Conservation (phyloP, 2,888 invertebrate species). For the Synanthedon formicaeformis region DNA sequence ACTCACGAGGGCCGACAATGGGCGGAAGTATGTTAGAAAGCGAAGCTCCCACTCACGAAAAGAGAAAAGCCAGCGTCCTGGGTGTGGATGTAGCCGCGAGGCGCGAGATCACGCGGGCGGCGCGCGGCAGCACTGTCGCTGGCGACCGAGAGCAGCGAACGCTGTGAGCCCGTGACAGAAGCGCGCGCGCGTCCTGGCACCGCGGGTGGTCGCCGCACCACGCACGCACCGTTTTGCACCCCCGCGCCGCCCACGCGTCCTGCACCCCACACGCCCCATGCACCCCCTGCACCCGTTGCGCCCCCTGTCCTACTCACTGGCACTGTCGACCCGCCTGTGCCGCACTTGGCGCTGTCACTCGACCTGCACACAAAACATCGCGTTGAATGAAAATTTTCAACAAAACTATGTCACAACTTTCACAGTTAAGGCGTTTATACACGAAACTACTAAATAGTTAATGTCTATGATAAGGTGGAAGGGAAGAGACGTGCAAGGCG, state of each 20-base stretch:
- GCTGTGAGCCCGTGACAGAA: constrained; percentile 48
- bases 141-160: constrained; percentile 65
- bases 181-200: constrained; percentile 33
- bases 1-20: constrained; percentile 18
- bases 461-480: too few relatives aligned
- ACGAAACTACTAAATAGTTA: too few relatives aligned
- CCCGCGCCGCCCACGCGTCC: constrained; percentile 24
- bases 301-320: constrained; percentile 69
- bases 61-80: constrained; percentile 62
- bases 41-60: constrained; percentile 69
- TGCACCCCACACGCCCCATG: constrained; percentile 15
- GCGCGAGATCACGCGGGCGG: constrained; percentile 49
- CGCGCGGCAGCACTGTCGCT: constrained; percentile 63
- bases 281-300: constrained; percentile 18
- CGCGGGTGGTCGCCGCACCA: constrained; percentile 36
- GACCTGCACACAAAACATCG: constrained; percentile 51
- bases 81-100: constrained; percentile 48
- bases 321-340: constrained; percentile 69
- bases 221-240: constrained; percentile 21
- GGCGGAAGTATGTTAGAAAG: constrained; percentile 58
- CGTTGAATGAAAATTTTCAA: background rate
- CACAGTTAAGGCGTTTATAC: background rate
- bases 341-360: constrained; percentile 73
- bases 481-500: too few relatives aligned
- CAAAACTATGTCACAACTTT: background rate